phyloP scores from a whole-genome alignment of 53 echinoderm and acorn worm genomes.

The Apostichopus leukothele region DNA sequence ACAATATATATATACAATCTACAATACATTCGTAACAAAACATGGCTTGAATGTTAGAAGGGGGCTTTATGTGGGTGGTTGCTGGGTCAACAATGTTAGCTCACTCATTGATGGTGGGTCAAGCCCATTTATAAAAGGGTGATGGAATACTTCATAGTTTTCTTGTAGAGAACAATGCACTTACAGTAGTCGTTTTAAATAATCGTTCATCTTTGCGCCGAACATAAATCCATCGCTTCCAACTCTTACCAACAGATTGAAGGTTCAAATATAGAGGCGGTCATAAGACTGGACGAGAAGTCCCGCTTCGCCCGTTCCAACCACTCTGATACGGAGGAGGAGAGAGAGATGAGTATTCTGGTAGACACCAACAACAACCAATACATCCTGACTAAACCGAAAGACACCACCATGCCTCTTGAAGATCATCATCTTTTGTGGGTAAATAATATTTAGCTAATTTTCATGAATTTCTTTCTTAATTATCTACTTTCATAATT shows the following conservation, averaged over 20 bases:
- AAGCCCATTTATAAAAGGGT: no score
- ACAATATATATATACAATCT: no score
- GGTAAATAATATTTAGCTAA: slow-evolving; percentile 43
- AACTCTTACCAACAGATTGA: slow-evolving; percentile 50
- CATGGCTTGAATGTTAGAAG: no score
- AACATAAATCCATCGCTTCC: no score
- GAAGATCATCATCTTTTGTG: slow-evolving; percentile 87
- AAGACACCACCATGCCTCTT: slow-evolving; percentile 87
- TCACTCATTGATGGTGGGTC: no score
- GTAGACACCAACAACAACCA: slow-evolving; percentile 93
- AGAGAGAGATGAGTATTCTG: slow-evolving; percentile 80
- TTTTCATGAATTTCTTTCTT: not conserved
- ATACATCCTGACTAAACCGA: slow-evolving; percentile 90
- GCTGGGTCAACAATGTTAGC: no score
- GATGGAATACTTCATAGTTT: no score
- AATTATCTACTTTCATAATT: not conserved
- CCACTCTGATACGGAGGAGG: slow-evolving; percentile 24
- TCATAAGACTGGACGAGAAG: slow-evolving; percentile 75
- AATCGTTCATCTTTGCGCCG: no score
- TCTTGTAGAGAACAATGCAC: no score
- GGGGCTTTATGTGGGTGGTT: no score
- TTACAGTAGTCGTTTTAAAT: no score
- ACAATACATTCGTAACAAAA: no score
- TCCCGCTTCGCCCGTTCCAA: slow-evolving; percentile 34
- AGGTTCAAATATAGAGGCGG: slow-evolving; percentile 88